phyloP scores from a whole-genome alignment of 2,888 invertebrate species.

The Hirtodrosophila alboralis region DNA sequence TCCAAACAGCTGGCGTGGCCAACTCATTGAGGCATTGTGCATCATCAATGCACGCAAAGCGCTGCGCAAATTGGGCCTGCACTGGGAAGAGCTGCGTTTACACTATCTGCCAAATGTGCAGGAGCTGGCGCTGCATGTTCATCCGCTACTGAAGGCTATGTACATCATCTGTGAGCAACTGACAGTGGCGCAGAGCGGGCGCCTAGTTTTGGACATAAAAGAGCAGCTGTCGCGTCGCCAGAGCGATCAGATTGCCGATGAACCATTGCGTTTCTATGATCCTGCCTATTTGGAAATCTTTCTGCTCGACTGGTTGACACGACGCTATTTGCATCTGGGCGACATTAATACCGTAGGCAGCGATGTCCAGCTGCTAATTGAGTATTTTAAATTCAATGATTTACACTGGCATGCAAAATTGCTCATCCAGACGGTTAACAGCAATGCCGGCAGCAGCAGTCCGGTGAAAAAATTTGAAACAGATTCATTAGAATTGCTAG shows the following conservation, averaged over 20 bases:
- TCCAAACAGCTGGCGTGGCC: constrained; percentile 83
- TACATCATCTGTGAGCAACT: constrained; percentile 85
- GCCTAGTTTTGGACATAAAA: constrained; percentile 64
- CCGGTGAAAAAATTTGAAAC: constrained; percentile 5
- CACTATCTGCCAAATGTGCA: constrained; percentile 82
- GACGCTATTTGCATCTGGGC: constrained; percentile 69
- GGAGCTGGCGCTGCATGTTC: constrained; percentile 81
- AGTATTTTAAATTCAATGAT: constrained; percentile 79
- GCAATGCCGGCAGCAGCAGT: constrained; percentile 22
- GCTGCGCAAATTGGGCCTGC: constrained; percentile 83
- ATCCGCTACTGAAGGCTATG: constrained; percentile 84
- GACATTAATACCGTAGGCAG: constrained; percentile 56
- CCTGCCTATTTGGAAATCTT: constrained; percentile 78
- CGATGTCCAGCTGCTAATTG: constrained; percentile 73
- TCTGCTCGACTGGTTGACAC: constrained; percentile 80
- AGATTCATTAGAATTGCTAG: background rate
- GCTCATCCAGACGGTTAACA: constrained; percentile 65
- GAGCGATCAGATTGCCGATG: constrained; percentile 4
- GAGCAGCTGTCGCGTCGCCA: constrained; percentile 41
- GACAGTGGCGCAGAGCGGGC: constrained; percentile 69
- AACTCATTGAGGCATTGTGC: constrained; percentile 85
- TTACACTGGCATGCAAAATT: constrained; percentile 61
- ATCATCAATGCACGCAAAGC: constrained; percentile 83
- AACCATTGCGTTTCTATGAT: constrained; percentile 77
- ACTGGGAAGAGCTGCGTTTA: constrained; percentile 67